Base-by-base conservation (phyloP, 2,113 vertebrate genomes). In the Clarias batrachus region DNA sequence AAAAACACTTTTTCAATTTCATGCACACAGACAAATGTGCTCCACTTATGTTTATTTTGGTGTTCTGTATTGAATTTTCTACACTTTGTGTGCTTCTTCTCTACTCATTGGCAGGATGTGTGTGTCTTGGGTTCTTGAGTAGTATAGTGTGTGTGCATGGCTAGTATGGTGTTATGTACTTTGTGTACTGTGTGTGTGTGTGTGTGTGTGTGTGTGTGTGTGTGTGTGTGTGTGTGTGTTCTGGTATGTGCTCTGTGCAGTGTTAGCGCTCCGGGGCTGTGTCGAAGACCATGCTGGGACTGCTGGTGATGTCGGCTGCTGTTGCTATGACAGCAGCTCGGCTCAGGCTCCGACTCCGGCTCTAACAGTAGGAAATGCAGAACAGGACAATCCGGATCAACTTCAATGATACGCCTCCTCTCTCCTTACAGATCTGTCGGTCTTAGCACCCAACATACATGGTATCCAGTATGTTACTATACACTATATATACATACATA, bases 271-370 rank as follows among this genome's bases (percentile, higher is more conserved):
- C 87, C 89, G 85, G 89, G 87, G 90, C 90, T 88, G 81, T 87
- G 89, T 87, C 71, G 88, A 93, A 95, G 92, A 95, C 94, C 94
- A 91, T 94, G 95, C 97, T 96, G 96, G 96, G 96, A 94, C 89
- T 91, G 90, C 95, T 84, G 93, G 94, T 95, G 96, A 95, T 94
- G 95, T 93, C 96, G 93, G 93, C 94, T 95, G 94, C 94, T 90
- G 97, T 98, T 98, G 97, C 97, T 95, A 98, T 98, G 97, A 96
- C 96, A 96, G 96, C 97, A 92, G 91, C 92, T 91, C 91, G 92
- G 95, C 95, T 96, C 96, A 92, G 93, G 92, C 92, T 95, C 92
- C 91, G 92, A 95, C 95, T 96, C 96, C 91, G 92, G 92, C 92
- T 95, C 92, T 83, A 92, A 93, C 93, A 92, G 91, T 93, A 93